Conservation (phyloP, 2,797 vertebrate species). For the Holocentrus rufus region DNA sequence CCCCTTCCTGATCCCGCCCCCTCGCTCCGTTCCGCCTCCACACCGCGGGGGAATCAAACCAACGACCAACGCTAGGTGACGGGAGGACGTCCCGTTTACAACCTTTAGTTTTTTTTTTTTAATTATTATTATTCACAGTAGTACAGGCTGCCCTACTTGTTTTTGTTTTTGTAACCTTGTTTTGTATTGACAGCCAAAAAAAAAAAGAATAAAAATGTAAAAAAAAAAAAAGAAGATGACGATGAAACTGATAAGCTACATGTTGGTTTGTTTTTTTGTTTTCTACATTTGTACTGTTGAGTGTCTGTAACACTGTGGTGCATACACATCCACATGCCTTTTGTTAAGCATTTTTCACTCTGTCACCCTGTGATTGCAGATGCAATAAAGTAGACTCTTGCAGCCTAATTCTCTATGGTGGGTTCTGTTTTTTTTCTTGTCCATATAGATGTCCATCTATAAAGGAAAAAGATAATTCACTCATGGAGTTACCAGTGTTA, state of each 20-base stretch:
- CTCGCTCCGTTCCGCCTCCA: slow-evolving; percentile 9
- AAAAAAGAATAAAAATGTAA: slow-evolving; percentile 6
- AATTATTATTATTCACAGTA: slow-evolving; percentile 44
- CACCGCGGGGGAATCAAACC: slow-evolving; percentile 31
- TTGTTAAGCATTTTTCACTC: slow-evolving; percentile 62
- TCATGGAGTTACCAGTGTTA: background rate
- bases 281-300: slow-evolving; percentile 72
- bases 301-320: slow-evolving; percentile 67
- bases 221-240: background rate
- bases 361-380: slow-evolving; percentile 69
- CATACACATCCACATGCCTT: slow-evolving; percentile 43
- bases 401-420: slow-evolving; percentile 55
- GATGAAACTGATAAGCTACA: slow-evolving; percentile 37
- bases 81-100: slow-evolving; percentile 67
- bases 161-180: slow-evolving; percentile 54
- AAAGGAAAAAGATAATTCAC: no score
- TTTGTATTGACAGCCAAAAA: slow-evolving; percentile 49
- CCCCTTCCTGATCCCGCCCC: slow-evolving; percentile 74
- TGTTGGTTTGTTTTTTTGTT: slow-evolving; percentile 33
- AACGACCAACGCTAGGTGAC: slow-evolving; percentile 79
- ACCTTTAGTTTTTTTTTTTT: slow-evolving; percentile 22
- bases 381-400: slow-evolving; percentile 77
- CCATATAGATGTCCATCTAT: background rate
- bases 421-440: background rate
- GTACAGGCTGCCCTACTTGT: slow-evolving; percentile 54